Percentiles rank a stretch among this genome's conserved stretches.
These are phyloP conservation scores for Ispidina picta DNA, from an alignment of 2,797 vertebrate genomes.

Conservation along the genomic window DNA sequence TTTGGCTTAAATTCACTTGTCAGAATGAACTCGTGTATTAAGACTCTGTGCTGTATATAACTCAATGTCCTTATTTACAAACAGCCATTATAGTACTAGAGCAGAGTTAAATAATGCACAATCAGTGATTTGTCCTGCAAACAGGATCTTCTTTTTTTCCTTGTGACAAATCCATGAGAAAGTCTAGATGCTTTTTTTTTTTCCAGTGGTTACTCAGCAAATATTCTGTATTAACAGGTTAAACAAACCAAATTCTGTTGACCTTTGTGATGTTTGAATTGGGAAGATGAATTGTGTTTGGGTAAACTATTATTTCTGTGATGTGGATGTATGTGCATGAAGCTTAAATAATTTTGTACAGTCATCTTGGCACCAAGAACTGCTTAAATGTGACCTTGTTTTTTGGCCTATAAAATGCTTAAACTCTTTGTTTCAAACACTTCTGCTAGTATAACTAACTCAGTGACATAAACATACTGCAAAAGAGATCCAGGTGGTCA, in stretches of 20 bases:
- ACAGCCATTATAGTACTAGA: not conserved
- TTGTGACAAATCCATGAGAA: not conserved
- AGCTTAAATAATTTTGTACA: not conserved
- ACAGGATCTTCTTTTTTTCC: not conserved
- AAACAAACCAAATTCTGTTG: not conserved
- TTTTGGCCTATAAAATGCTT: not conserved
- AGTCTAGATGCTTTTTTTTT: not conserved
- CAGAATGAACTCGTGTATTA: not conserved
- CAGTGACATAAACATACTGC: not conserved
- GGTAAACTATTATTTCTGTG: not conserved
- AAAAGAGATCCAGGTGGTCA: not conserved
- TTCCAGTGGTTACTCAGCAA: not conserved
- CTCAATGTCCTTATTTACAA: not conserved
- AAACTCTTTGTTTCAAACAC: not conserved
- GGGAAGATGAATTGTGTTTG: not conserved
- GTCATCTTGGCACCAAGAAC: not conserved
- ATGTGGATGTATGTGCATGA: not conserved
- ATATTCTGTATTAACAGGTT: not conserved
- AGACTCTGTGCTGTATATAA: not conserved
- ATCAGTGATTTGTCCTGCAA: not conserved
- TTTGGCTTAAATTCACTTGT: not conserved
- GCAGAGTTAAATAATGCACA: not conserved
- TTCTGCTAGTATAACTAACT: not conserved
- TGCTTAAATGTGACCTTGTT: not conserved
- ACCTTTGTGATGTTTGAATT: not conserved